These are phyloP conservation scores for Operophtera brumata DNA, from an alignment of 2,888 invertebrate species.

Conservation along the genomic window DNA sequence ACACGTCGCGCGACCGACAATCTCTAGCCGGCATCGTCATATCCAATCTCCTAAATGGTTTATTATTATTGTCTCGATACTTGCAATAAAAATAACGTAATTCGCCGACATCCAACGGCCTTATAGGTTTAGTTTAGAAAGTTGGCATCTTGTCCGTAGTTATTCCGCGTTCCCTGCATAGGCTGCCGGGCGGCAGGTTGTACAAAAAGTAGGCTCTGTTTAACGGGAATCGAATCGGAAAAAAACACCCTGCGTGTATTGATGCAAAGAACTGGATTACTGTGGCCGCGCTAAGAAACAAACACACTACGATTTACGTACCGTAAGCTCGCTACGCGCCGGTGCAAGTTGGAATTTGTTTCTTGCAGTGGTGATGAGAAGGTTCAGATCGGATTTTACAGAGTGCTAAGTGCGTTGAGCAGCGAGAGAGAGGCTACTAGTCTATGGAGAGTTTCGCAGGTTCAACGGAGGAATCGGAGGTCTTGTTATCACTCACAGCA, in stretches of 20 bases:
- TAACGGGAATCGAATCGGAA: conserved; percentile 65
- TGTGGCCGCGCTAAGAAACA: conserved; percentile 69
- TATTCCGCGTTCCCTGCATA: conserved; percentile 70
- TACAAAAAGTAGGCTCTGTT: conserved; percentile 73
- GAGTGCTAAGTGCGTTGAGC: conserved; percentile 53
- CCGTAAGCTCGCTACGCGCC: conserved; percentile 78
- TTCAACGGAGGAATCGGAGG: conserved; percentile 61
- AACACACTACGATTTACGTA: conserved; percentile 79
- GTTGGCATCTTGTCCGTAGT: conserved; percentile 77
- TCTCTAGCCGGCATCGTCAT: conserved; percentile 41
- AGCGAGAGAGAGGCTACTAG: conserved; percentile 68
- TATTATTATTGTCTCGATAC: conserved; percentile 61
- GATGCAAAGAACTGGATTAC: conserved; percentile 71
- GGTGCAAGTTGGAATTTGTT: conserved; percentile 55
- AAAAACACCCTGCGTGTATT: conserved; percentile 66
- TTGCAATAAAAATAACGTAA: conserved; percentile 74
- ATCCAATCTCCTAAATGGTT: conserved; percentile 66
- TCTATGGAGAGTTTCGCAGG: conserved; percentile 69
- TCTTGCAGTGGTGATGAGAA: conserved; percentile 51
- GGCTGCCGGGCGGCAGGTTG: conserved; percentile 58
- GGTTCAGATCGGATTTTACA: conserved; percentile 49
- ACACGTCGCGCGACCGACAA: conserved; percentile 52
- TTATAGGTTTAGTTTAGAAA: conserved; percentile 78
- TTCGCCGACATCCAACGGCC: conserved; percentile 60
- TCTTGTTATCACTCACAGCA: conserved; percentile 62